These are phyloP conservation scores for Bothrops jararaca DNA, from an alignment of 2,113 vertebrate species.

Conservation along the genomic window DNA sequence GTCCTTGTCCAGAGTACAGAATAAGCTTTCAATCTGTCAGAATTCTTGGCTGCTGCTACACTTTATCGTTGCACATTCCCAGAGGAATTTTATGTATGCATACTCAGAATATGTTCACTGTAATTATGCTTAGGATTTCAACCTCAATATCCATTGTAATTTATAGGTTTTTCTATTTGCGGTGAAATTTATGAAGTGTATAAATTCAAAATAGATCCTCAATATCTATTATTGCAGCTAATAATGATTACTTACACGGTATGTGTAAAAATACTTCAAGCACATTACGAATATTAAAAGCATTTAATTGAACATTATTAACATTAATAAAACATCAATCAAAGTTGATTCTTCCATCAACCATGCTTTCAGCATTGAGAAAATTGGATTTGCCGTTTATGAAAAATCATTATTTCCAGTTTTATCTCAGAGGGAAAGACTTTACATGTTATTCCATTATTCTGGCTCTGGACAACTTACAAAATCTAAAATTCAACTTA, in stretches of 20 bases:
- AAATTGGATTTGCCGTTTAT: background rate
- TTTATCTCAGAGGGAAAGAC: background rate
- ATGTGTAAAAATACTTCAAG: background rate
- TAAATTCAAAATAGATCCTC: background rate
- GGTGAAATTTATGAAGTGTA: background rate
- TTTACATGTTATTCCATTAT: background rate
- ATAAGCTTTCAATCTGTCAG: rapidly evolving
- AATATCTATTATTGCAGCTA: background rate
- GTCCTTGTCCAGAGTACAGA: rapidly evolving
- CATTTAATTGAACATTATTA: background rate
- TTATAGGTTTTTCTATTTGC: background rate
- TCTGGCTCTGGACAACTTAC: background rate
- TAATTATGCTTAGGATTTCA: background rate
- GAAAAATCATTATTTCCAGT: background rate
- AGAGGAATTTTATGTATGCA: background rate
- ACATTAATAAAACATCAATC: background rate
- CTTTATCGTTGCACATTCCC: background rate
- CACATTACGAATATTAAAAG: background rate
- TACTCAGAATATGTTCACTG: background rate
- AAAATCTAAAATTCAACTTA: background rate
- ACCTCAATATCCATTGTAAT: background rate
- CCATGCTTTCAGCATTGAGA: background rate
- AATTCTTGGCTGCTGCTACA: background rate
- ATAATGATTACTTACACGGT: background rate
- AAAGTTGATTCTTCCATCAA: background rate